Evolutionary conservation across 1,140 invertebrate genomes (phyloP).

Genomic region (Condylostylus longicornis): DNA sequence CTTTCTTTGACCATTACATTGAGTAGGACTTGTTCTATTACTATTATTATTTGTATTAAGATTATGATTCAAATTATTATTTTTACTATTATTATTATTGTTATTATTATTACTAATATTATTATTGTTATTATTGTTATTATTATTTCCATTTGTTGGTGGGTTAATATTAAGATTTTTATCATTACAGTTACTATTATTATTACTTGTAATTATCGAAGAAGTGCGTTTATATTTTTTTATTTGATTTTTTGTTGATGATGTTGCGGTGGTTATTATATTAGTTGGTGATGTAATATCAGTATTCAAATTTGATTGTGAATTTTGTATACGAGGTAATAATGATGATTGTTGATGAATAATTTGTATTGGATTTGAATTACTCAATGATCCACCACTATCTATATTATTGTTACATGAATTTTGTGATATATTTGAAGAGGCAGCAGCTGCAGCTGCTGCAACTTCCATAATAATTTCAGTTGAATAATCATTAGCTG

Average conservation of each 20-base stretch:
- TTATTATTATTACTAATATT: constrained; percentile 21
- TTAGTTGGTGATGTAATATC: too few species aligned
- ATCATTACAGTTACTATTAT: constrained; percentile 11
- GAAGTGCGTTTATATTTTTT: constrained; percentile 37
- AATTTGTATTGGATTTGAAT: too few species aligned
- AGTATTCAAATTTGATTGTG: too few species aligned
- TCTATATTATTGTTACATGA: constrained; percentile 35
- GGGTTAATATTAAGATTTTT: constrained; percentile 9
- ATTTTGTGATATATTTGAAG: constrained; percentile 41
- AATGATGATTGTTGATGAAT: too few species aligned
- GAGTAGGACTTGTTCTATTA: constrained; percentile 37
- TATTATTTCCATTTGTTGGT: constrained; percentile 7
- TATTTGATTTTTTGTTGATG: constrained; percentile 17
- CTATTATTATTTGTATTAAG: constrained; percentile 35
- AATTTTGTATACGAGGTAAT: too few species aligned
- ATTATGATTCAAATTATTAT: constrained; percentile 15
- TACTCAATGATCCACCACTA: too few species aligned
- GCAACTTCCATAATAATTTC: constrained; percentile 35
- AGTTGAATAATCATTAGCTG: constrained; percentile 32
- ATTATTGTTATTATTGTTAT: constrained; percentile 19
- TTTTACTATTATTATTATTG: constrained; percentile 10
- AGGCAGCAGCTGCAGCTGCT: constrained; percentile 34
- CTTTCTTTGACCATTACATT: constrained; percentile 49
- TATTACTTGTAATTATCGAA: constrained; percentile 5
- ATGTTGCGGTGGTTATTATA: constrained; percentile 7